These are phyloP conservation scores for Myioborus melanocephalus DNA, from an alignment of 2,797 vertebrate species.

Conservation along the genomic window DNA sequence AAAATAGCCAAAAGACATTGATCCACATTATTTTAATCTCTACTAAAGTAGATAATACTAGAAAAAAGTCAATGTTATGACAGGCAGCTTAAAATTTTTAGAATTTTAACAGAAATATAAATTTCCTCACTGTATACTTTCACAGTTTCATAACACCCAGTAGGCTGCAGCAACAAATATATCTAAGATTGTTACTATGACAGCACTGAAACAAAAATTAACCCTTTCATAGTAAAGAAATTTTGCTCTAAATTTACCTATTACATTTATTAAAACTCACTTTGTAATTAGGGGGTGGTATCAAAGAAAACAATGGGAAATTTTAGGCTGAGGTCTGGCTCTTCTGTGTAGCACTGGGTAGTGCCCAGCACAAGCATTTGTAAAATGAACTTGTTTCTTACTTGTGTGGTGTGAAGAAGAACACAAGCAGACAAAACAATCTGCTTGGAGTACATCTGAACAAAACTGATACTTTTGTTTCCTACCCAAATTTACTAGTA, in stretches of 20 bases:
- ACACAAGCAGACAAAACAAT: neutral
- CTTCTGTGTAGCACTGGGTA: neutral
- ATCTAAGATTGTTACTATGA: neutral
- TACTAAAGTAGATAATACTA: neutral
- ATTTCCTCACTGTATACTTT: neutral
- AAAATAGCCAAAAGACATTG: neutral
- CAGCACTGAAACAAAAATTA: neutral
- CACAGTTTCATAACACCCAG: neutral
- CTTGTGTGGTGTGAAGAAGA: neutral
- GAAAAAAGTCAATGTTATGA: neutral
- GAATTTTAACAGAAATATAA: neutral
- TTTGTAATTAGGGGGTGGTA: neutral
- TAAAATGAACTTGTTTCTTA: neutral
- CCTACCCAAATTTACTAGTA: neutral
- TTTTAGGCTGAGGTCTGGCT: neutral
- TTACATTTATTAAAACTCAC: neutral
- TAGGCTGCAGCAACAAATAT: neutral
- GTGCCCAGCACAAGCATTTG: neutral
- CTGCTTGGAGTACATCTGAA: neutral
- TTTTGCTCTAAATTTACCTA: neutral
- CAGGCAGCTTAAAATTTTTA: neutral
- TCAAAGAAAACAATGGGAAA: neutral
- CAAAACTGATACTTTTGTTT: neutral
- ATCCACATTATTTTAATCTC: neutral
- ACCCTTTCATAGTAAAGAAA: neutral